Evolutionary conservation across 2,888 invertebrate species (phyloP), one percentile per base, ranked within the genome.

Genomic region (Antitype chi): DNA sequence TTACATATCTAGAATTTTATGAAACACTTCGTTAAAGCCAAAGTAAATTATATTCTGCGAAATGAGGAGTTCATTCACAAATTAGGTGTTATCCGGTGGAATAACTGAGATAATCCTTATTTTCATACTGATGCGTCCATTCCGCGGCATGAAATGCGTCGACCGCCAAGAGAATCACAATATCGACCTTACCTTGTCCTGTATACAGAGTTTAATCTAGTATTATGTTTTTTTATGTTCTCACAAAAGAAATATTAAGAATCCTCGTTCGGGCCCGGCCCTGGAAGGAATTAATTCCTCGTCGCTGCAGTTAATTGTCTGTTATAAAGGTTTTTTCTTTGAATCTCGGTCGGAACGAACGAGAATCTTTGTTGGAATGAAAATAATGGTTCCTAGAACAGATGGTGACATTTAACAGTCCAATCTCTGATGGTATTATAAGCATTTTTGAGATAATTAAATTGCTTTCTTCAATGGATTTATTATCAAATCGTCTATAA

Each of bases 291-390:
- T 94, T 92, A 94, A 93, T 94, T 93, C 90, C 86, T 91, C 89
- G 91, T 90, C 87, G 88, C 91, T 93, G 93, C 91, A 92, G 90
- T 92, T 93, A 94, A 95, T 94, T 94, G 94, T 91, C 93, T 89
- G 92, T 93, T 91, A 94, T 92, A 93, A 94, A 93, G 93, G 89
- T 91, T 93, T 92, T 91, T 93, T 91, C 90, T 90, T 90, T 90
- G 89, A 91, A 89, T 90, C 90, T 90, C 89, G 82, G 89, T 90
- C 84, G 87, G 80, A 85, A 88, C 82, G 89, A 87, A 91, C 85
- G 87, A 90, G 88, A 88, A 91, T 91, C 89, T 92, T 92, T 91
- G 91, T 90, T 84, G 88, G 86, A 89, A 90, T 91, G 91, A 89
- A 92, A 92, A 92, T 93, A 94, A 94, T 92, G 90, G 88, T 81